Base-by-base conservation (phyloP, 2,888 invertebrate genomes). In the Bombylius discolor region DNA sequence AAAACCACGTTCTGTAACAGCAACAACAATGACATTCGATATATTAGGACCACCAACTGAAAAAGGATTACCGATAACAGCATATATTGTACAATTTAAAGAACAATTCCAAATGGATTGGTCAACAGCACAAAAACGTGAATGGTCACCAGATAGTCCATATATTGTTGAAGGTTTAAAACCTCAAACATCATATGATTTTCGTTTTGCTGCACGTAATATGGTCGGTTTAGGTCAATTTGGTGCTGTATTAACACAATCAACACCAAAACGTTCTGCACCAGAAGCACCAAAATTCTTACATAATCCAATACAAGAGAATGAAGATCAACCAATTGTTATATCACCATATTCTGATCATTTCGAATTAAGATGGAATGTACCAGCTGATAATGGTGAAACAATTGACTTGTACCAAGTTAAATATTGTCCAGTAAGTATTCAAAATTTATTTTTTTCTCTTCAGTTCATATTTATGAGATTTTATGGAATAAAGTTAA, bases 351-450 rank as follows among this genome's bases (percentile, higher is more conserved):
- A 83, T 70, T 84, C 84, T 34, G 85, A 89, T 73, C 84, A 84
- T 68, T 91, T 83, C 68, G 88, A 90, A 67, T 72, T 93, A 31
- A 79, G 84, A 67, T 94, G 93, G 93, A 83, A 82, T 65, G 82
- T 87, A 52, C 92, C 93, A 0, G 83, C 85, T 52, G 88, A 93
- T 68, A 94, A 94, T 73, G 94, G 94, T 9, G 90, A 90, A 73
- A 87, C 85, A 34, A 92, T 94, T 67, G 86, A 89, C 68, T 78
- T 78, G 71, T 94, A 92, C 73, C 80, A 84, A 70, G 80, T 94
- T 61, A 82, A 79, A 69, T 89, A 84, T 72, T 91, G 90, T 71
- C 82, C 84, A 68, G 89, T 90, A 78, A 82, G 81, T 75, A 34
- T 49, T 44, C 9, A 3, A 23, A 23, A 23, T 23, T 23, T n/a